phyloP scores from a whole-genome alignment of 1,140 invertebrate species.

The Plutomurus gul region DNA sequence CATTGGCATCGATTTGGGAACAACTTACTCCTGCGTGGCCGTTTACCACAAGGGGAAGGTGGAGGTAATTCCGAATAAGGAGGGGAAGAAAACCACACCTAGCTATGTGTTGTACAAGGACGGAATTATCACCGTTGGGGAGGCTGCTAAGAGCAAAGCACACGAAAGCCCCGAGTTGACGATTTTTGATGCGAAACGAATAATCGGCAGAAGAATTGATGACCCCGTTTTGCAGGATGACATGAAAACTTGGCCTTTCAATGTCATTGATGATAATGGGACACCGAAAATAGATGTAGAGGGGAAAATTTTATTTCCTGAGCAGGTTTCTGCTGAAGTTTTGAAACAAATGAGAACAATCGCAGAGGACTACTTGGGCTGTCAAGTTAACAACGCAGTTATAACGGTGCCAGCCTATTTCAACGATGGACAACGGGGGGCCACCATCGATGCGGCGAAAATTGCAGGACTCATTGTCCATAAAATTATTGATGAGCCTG shows the following conservation, averaged over 20 bases:
- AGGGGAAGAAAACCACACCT: constrained; percentile 89
- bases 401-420: constrained; percentile 69
- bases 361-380: constrained; percentile 63
- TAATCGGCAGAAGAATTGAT: constrained; percentile 64
- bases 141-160: constrained; percentile 78
- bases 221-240: constrained; percentile 64
- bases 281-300: constrained; percentile 61
- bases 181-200: constrained; percentile 69
- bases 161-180: constrained; percentile 85
- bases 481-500: constrained; percentile 65
- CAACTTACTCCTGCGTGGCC: constrained; percentile 78
- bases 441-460: constrained; percentile 63
- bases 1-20: constrained; percentile 75
- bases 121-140: constrained; percentile 82
- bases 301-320: constrained; percentile 59
- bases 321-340: constrained; percentile 64
- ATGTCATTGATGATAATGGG: constrained; percentile 54
- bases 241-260: constrained; percentile 66
- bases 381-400: constrained; percentile 60
- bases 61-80: constrained; percentile 84
- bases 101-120: constrained; percentile 91
- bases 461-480: constrained; percentile 63
- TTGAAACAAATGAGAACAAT: constrained; percentile 60
- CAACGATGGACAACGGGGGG: constrained; percentile 63
- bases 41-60: constrained; percentile 82